phyloP scores from a whole-genome alignment of 1,140 invertebrate genomes.

The Caenorhabditis brenneri region DNA sequence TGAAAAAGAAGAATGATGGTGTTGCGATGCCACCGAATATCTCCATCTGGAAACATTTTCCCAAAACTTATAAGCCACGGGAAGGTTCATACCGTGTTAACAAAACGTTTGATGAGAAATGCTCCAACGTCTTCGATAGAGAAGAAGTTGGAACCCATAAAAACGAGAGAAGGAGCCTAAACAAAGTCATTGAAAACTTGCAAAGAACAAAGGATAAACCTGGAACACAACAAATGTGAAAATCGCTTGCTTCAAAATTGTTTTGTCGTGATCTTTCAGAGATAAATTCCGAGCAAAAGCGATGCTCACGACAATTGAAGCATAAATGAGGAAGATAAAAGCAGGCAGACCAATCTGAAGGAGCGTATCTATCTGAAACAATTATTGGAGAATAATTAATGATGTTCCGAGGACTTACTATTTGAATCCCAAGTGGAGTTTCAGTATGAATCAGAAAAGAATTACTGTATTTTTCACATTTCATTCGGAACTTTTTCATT shows the following conservation, averaged over 20 bases:
- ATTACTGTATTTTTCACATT: background rate
- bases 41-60: background rate
- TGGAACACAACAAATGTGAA: background rate
- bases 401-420: background rate
- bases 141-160: background rate
- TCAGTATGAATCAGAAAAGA: background rate
- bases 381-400: background rate
- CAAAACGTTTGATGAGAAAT: background rate
- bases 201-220: background rate
- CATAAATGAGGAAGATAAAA: background rate
- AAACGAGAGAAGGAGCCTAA: background rate
- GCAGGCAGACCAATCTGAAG: background rate
- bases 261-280: background rate
- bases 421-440: background rate
- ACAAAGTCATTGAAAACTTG: background rate
- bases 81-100: background rate
- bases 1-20: background rate
- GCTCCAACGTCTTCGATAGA: background rate
- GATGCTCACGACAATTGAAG: background rate
- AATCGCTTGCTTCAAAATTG: background rate
- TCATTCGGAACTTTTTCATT: background rate
- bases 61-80: background rate
- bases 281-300: background rate
- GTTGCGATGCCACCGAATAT: background rate
- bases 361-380: background rate